Conservation (phyloP, 2,797 vertebrate genomes). For the Falco berigora region DNA sequence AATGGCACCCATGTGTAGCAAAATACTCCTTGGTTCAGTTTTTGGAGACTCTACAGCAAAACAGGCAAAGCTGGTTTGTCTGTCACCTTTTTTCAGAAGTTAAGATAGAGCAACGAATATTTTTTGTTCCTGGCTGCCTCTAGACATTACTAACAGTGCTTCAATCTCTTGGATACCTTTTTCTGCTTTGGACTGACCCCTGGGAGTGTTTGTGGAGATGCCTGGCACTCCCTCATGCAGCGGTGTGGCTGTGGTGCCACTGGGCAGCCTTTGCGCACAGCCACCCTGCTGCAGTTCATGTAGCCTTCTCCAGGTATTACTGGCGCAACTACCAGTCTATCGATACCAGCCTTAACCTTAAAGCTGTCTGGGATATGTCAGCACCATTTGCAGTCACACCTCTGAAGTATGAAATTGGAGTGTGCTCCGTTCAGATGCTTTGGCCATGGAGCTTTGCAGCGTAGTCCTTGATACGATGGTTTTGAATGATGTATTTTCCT, state of each 20-base stretch:
- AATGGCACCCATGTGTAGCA: background rate
- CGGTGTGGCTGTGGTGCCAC: rapidly evolving
- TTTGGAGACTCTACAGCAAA: background rate
- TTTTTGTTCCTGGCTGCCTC: background rate
- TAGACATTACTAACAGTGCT: background rate
- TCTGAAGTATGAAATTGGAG: background rate
- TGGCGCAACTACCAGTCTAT: rapidly evolving
- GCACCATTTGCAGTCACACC: background rate
- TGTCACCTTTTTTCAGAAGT: background rate
- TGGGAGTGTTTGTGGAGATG: background rate
- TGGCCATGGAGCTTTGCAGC: background rate
- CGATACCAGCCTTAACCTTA: background rate
- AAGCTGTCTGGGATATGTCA: background rate
- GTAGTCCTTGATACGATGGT: background rate
- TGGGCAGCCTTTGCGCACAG: background rate
- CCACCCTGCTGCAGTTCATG: background rate
- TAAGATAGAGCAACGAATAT: background rate
- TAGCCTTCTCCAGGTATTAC: background rate
- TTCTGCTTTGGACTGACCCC: rapidly evolving
- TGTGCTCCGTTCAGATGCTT: rapidly evolving
- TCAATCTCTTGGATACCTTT: background rate
- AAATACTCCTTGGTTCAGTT: background rate
- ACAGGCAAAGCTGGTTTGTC: background rate
- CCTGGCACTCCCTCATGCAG: rapidly evolving
- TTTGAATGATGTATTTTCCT: background rate